Conservation (phyloP, 2,797 vertebrate genomes). For the Streptopelia turtur region DNA sequence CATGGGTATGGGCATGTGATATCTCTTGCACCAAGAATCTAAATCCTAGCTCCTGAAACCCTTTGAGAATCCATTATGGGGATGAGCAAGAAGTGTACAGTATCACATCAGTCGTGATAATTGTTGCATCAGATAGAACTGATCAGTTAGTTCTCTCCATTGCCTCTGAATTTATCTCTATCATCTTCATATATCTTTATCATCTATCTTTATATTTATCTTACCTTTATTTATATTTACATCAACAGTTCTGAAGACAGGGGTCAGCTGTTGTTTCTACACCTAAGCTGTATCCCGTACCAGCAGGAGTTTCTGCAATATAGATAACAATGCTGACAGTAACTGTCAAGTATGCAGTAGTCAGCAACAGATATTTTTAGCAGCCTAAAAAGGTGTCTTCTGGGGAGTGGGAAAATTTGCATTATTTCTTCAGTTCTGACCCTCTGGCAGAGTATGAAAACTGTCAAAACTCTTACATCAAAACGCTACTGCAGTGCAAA, state of each 20-base stretch:
- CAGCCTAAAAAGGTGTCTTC: background rate
- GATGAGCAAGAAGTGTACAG: rapidly evolving
- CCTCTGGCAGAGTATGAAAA: background rate
- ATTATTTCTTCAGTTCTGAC: background rate
- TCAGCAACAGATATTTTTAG: background rate
- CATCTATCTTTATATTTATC: background rate
- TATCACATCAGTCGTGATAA: background rate
- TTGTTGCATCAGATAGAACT: background rate
- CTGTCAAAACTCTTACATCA: background rate
- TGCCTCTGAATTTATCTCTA: background rate
- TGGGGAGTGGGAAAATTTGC: background rate
- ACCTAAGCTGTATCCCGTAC: background rate
- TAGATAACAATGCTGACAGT: background rate
- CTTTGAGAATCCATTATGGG: background rate
- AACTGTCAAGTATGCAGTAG: background rate
- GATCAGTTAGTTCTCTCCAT: background rate
- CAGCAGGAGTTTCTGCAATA: background rate
- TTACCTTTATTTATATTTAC: background rate
- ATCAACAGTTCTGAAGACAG: background rate
- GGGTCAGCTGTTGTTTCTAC: background rate
- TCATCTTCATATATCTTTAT: too few species aligned
- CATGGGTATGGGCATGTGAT: rapidly evolving
- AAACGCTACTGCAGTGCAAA: background rate
- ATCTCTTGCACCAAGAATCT: background rate
- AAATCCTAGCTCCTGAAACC: background rate